Evolutionary conservation across 2,113 vertebrate genomes (phyloP).

Genomic region (Eidolon helvum): DNA sequence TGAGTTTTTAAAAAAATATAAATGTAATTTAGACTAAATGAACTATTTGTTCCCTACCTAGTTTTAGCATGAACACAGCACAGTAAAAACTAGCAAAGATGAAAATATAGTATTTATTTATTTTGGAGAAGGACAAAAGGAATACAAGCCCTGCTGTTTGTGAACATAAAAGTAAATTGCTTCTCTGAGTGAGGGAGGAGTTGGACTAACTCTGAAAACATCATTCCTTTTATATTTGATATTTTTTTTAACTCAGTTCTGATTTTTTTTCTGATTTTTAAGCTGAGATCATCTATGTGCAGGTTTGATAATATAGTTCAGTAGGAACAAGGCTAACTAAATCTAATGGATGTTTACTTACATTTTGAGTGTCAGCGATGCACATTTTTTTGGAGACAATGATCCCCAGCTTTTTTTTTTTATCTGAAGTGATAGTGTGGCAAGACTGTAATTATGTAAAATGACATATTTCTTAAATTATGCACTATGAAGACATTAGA

Average conservation of each 20-base stretch:
- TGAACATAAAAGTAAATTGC: conserved; percentile 67
- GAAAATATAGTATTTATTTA: conserved; percentile 28
- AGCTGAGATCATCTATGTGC: not conserved
- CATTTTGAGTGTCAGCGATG: not conserved
- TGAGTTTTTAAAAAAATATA: not conserved
- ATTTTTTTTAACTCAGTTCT: not conserved
- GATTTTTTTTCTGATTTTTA: not conserved
- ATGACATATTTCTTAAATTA: not conserved
- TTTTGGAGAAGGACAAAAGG: conserved; percentile 39
- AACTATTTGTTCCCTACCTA: conserved; percentile 21
- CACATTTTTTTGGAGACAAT: not conserved
- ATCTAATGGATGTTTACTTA: not conserved
- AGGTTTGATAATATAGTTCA: not conserved
- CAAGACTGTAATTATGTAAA: conserved; percentile 11
- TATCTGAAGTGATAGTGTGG: not conserved
- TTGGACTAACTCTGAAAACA: conserved; percentile 44
- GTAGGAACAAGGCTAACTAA: not conserved
- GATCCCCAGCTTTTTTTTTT: not conserved
- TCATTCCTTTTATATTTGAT: not conserved
- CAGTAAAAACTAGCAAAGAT: conserved; percentile 35
- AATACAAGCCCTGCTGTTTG: conserved; percentile 46
- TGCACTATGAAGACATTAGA: not conserved
- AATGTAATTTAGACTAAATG: conserved; percentile 26
- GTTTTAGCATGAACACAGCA: conserved; percentile 7
- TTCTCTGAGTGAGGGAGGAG: conserved; percentile 30